phyloP scores from a whole-genome alignment of 2,113 vertebrate genomes.

The Thalassarche chlororhynchos region DNA sequence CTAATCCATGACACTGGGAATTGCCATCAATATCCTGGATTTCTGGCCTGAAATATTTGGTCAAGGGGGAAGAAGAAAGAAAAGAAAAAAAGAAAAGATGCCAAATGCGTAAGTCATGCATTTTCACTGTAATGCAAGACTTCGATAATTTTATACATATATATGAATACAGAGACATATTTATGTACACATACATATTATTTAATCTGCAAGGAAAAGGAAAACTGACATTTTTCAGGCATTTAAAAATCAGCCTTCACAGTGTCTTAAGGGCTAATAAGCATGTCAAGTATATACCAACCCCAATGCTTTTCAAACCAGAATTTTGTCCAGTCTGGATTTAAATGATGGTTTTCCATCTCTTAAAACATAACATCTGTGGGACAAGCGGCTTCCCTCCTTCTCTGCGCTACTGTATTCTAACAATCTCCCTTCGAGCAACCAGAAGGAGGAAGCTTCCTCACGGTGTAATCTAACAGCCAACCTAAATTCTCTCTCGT shows the following conservation, averaged over 20 bases:
- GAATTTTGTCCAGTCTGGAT: background rate
- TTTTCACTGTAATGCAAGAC: background rate
- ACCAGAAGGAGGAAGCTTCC: background rate
- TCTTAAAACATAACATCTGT: background rate
- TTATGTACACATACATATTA: fast-evolving
- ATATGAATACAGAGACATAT: background rate
- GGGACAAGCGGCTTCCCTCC: background rate
- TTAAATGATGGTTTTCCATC: background rate
- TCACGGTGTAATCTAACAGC: background rate
- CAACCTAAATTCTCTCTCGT: background rate
- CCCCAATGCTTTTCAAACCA: background rate
- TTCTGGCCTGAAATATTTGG: constrained; percentile 79
- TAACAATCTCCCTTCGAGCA: background rate
- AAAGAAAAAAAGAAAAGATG: background rate
- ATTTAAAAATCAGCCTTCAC: background rate
- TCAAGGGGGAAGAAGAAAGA: background rate
- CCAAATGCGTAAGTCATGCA: background rate
- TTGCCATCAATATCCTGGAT: constrained; percentile 80
- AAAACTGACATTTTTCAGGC: background rate
- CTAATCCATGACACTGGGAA: constrained; percentile 78
- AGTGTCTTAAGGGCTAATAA: background rate
- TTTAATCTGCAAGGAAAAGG: background rate
- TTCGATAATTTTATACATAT: background rate
- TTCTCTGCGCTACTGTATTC: background rate
- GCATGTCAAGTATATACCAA: background rate